Evolutionary conservation across 2,797 vertebrate species (phyloP), one percentile per base, ranked within the genome.

Genomic region (Halcyon badia): DNA sequence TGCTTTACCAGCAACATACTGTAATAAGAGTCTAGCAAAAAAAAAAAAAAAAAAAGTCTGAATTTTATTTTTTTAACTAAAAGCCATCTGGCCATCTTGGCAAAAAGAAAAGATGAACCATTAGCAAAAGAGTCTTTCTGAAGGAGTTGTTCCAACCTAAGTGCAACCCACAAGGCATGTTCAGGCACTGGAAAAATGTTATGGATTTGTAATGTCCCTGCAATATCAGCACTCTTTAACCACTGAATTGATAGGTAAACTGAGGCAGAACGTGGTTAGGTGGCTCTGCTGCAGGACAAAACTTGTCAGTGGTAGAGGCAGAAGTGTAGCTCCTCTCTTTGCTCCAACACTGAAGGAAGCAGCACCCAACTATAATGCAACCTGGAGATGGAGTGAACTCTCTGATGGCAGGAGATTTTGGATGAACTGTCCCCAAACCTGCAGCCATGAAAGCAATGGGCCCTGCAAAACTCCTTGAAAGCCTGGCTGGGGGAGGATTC

Each of bases 41-140:
- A 87, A 76, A 88, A 73, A 76, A 88, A 73, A 41, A 56, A 83
- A 84, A 42, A 41, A 4, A 19, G 11, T 25, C 93, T 33, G 4
- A 61, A 58, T 83, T 76, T 65, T 12, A 35, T 94, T 95, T 95
- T 91, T 91, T 89, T 56, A 94, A 31, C 81, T 64, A 64, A 86
- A 42, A 78, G 68, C 96, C 96, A 96, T 96, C 95, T 97, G 96
- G 72, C 57, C n/a, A 42, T 96, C 52, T 94, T 96, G 96, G 91
- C 91, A 94, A 83, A 61, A 68, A 49, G 35, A 89, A 90, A 87
- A 78, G 35, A 56, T 56, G 57, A 44, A 79, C 72, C 76, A 81
- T 83, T 92, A 94, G 82, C 82, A 65, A 69, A 71, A 87, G 61
- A 92, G 26, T 42, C 58, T 94, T 56, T 93, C 37, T 78, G 69